Evolutionary conservation across 92 coral and sea anemone species (phyloP).

Genomic region (Epizoanthus illoricatus): DNA sequence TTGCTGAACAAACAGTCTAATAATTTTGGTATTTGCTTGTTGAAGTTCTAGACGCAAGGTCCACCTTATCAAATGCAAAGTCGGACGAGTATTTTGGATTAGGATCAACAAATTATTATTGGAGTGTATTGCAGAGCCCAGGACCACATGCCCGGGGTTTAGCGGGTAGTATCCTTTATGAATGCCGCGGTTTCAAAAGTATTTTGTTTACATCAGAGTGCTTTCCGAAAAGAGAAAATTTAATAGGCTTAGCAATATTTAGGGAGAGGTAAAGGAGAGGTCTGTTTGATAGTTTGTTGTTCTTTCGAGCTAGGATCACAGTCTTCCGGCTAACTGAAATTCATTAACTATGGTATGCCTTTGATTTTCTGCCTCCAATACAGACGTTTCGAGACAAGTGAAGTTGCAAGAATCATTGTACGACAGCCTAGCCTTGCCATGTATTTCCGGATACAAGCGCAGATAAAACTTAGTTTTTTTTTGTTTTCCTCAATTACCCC

Average conservation of each 20-base stretch:
- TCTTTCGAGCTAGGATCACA: not conserved
- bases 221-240: slow-evolving; percentile 1
- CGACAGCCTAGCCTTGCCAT: too few relatives aligned
- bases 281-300: not conserved
- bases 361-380: too few relatives aligned
- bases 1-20: slow-evolving; percentile 21
- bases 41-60: too few relatives aligned
- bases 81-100: not conserved
- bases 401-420: not conserved
- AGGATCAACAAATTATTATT: slow-evolving; percentile 21
- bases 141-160: slow-evolving; percentile 5
- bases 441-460: too few relatives aligned
- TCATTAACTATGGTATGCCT: too few relatives aligned
- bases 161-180: slow-evolving; percentile 26
- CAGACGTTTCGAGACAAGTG: not conserved
- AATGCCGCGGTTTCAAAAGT: slow-evolving; percentile 19
- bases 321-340: not conserved
- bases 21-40: not conserved
- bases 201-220: slow-evolving; percentile 7
- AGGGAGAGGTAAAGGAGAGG: slow-evolving; percentile 21
- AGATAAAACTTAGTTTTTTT: too few relatives aligned
- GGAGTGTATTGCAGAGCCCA: not conserved
- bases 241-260: slow-evolving; percentile 7
- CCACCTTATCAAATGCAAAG: not conserved
- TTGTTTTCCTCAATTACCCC: too few relatives aligned